Percentiles rank a stretch among this genome's conserved stretches.
phyloP scores from a whole-genome alignment of 1,140 invertebrate genomes.

The Copidosoma floridanum region DNA sequence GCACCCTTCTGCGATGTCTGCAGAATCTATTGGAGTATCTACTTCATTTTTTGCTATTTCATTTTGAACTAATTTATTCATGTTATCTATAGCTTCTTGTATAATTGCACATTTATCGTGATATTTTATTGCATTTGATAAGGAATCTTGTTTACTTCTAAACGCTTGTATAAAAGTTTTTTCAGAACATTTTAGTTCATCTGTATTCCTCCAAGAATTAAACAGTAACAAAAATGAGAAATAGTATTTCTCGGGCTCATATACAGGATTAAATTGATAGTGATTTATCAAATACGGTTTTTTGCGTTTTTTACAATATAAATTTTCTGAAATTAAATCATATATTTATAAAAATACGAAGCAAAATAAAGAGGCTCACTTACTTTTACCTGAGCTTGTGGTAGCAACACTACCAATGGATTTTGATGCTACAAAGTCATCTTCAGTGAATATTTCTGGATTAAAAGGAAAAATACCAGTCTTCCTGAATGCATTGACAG shows the following conservation, averaged over 20 bases:
- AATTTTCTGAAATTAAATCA: too few species aligned
- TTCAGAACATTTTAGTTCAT: constrained; percentile 24
- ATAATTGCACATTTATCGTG: constrained; percentile 24
- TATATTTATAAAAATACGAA: too few species aligned
- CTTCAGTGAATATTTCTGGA: too few species aligned
- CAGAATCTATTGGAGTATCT: too few species aligned
- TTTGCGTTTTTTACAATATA: constrained; percentile 30
- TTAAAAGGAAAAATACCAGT: too few species aligned
- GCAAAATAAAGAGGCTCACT: too few species aligned
- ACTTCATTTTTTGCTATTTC: background rate
- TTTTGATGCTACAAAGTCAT: too few species aligned
- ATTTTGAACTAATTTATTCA: constrained; percentile 6
- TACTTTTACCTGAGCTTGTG: too few species aligned
- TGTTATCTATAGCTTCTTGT: constrained; percentile 20
- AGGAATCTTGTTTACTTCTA: background rate
- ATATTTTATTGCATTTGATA: constrained; percentile 28
- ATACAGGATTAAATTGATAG: constrained; percentile 27
- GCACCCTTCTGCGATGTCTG: constrained; percentile 5
- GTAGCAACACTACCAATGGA: too few species aligned
- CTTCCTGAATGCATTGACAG: too few species aligned
- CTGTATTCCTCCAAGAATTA: constrained; percentile 28
- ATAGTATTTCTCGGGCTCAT: constrained; percentile 29
- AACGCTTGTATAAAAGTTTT: constrained; percentile 27
- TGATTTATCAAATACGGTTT: constrained; percentile 33
- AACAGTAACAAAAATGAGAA: constrained; percentile 30